phyloP scores from a whole-genome alignment of 2,113 vertebrate genomes.

The Marmota flaviventris region DNA sequence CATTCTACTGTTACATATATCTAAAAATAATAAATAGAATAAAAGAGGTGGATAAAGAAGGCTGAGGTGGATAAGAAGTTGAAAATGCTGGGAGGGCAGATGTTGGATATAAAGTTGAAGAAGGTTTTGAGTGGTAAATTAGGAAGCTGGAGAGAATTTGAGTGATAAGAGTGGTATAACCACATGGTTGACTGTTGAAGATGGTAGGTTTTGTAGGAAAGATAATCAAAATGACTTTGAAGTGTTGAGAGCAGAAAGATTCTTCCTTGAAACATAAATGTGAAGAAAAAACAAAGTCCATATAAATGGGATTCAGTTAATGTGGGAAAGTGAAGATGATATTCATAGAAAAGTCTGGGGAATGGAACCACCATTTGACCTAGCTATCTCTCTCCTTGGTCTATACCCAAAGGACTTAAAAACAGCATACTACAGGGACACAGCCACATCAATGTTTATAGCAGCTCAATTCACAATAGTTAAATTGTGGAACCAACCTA shows the following conservation, averaged over 20 bases:
- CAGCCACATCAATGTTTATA: too few species aligned
- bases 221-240: background rate
- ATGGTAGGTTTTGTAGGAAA: background rate
- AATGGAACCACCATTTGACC: too few species aligned
- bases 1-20: too few species aligned
- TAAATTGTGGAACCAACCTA: too few species aligned
- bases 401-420: too few species aligned
- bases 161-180: background rate
- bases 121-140: background rate
- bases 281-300: background rate
- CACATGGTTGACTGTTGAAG: background rate
- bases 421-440: too few species aligned
- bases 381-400: too few species aligned
- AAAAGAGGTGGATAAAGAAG: too few species aligned
- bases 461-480: too few species aligned
- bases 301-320: background rate
- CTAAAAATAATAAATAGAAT: too few species aligned
- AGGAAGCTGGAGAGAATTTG: background rate
- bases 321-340: background rate
- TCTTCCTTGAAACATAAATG: background rate
- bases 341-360: background rate
- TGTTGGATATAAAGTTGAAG: background rate
- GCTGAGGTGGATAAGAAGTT: background rate
- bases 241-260: background rate
- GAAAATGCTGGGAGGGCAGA: background rate